Base-by-base conservation (phyloP, 2,888 invertebrate genomes). In the Diaphora mendica region DNA sequence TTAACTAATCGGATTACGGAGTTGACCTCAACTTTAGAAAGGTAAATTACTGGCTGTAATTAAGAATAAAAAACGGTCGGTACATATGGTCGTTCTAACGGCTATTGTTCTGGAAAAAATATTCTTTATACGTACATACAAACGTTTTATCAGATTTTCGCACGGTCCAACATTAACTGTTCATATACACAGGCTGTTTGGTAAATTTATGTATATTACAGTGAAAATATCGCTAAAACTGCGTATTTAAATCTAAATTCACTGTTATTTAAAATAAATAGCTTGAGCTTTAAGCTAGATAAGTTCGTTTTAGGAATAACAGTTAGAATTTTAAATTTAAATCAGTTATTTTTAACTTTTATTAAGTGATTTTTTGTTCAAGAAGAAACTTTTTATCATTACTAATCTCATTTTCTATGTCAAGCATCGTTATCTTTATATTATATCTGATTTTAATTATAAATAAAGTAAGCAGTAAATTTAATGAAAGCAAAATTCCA, bases 91-190 rank as follows among this genome's bases (percentile, higher is more conserved):
- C 85, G 83, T 75, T 85, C 82, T 80, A 82, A 81, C 81, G 85
- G 85, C 91, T 86, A 92, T 93, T 93, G 92, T 93, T 87, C 90
- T 79, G 85, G 91, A 91, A 94, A 92, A 94, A 94, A 95, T 93
- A 94, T 93, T 89, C 93, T 88, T 91, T 93, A 91, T 93, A 93
- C 93, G 90, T 91, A 92, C 92, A 93, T 93, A 94, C 92, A 91
- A 89, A 84, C 69, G 78, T 77, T 88, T 89, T 95, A 95, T 95
- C 95, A 88, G 95, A 95, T 95, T 94, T 95, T 95, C 95, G 91
- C 95, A 95, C 95, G 95, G 91, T 88, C 75, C 84, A 83, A 82
- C 83, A 85, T 85, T 94, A 84, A 94, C 94, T 90, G 93, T 93
- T 85, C 81, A 87, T 85, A 76, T 86, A 82, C 91, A 95, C 92